Conservation (phyloP, 1,140 invertebrate species). For the Aradophagus sp. region DNA sequence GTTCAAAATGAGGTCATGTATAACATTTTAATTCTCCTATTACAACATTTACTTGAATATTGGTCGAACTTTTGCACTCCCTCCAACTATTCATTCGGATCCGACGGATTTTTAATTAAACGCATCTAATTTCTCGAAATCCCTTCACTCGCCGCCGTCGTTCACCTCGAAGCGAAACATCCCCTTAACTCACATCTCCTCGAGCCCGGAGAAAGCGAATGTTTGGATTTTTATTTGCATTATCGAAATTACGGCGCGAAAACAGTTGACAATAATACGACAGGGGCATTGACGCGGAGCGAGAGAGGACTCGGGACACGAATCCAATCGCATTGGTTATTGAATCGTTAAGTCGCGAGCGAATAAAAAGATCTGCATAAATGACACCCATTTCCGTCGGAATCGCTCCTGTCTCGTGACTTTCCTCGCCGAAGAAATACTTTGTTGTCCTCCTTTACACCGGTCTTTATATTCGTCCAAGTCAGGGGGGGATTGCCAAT, state of each 20-base stretch:
- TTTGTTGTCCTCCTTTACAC: slow-evolving; percentile 48
- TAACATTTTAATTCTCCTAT: no score
- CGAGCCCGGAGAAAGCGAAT: no score
- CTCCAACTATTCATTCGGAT: no score
- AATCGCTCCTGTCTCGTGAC: slow-evolving; percentile 37
- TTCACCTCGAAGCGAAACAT: no score
- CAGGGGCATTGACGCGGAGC: slow-evolving; percentile 70
- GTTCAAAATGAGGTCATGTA: no score
- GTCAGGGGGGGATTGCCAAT: slow-evolving; percentile 63
- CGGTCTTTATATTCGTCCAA: slow-evolving; percentile 18
- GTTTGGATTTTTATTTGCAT: no score
- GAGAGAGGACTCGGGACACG: slow-evolving; percentile 19
- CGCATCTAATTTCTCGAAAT: no score
- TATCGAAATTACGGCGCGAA: slow-evolving; percentile 32
- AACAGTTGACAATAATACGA: slow-evolving; percentile 54
- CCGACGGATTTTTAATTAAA: no score
- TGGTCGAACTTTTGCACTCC: no score
- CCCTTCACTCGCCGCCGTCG: no score
- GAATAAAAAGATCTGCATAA: slow-evolving; percentile 71
- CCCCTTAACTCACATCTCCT: no score
- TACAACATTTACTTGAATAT: no score
- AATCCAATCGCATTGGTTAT: slow-evolving; percentile 70
- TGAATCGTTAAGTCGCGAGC: slow-evolving; percentile 72
- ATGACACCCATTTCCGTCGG: slow-evolving; percentile 54
- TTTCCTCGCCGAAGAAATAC: slow-evolving; percentile 36